Conservation (phyloP, 2,888 invertebrate genomes). For the Chrysodeixis includens region DNA sequence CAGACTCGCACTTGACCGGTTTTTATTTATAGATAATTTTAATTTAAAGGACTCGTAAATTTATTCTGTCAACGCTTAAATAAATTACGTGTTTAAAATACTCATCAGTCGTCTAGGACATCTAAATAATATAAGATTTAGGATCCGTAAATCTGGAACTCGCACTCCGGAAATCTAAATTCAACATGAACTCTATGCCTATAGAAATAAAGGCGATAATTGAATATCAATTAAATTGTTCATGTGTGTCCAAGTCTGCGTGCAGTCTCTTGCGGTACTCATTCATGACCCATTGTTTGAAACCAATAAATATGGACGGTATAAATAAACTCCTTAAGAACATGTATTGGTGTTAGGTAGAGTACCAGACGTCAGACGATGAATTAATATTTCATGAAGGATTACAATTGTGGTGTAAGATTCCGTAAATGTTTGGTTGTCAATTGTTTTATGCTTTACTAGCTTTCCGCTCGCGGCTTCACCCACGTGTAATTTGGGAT, state of each 20-base stretch:
- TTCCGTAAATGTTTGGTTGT: constrained; percentile 11
- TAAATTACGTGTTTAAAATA: constrained; percentile 43
- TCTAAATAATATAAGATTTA: constrained; percentile 24
- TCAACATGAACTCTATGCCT: constrained; percentile 15
- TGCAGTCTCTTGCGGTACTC: constrained; percentile 41
- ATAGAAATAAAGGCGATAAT: neutral
- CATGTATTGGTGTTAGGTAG: constrained; percentile 18
- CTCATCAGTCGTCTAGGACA: constrained; percentile 32
- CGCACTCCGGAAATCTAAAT: constrained; percentile 1
- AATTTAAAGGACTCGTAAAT: constrained; percentile 43
- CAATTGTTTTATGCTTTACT: neutral
- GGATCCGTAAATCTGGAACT: constrained; percentile 26
- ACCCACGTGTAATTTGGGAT: too few relatives aligned
- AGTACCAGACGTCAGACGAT: constrained; percentile 23
- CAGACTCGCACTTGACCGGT: constrained; percentile 15
- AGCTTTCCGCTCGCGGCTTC: neutral
- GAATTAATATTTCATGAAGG: constrained; percentile 41
- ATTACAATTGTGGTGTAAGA: constrained; percentile 18
- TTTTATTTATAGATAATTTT: constrained; percentile 42
- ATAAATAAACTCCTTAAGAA: constrained; percentile 46
- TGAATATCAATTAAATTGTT: neutral
- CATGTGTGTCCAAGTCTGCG: constrained; percentile 8
- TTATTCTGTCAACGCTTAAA: constrained; percentile 49
- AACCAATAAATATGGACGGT: constrained; percentile 50
- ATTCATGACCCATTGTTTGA: constrained; percentile 59